Conservation (phyloP, 2,113 vertebrate genomes). For the Pangasianodon gigas region DNA sequence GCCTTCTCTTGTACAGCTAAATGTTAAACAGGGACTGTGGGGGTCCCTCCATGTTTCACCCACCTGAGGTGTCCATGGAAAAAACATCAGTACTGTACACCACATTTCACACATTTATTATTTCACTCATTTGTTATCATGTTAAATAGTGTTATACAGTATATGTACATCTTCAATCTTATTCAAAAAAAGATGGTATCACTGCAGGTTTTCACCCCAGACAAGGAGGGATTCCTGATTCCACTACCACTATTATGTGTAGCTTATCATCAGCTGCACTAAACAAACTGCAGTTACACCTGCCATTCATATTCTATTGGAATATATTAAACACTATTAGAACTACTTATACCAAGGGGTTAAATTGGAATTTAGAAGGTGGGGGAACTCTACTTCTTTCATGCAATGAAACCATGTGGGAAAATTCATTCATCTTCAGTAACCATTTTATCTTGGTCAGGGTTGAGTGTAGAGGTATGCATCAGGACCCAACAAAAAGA, state of each 20-base stretch:
- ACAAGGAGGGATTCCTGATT: too few relatives aligned
- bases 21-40: not conserved
- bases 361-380: not conserved
- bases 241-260: not conserved
- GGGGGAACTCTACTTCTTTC: not conserved
- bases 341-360: not conserved
- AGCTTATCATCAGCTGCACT: not conserved
- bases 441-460: not conserved
- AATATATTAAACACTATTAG: not conserved
- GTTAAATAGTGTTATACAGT: too few relatives aligned
- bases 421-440: not conserved
- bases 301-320: not conserved
- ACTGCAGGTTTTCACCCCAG: too few relatives aligned
- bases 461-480: too few relatives aligned
- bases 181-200: too few relatives aligned
- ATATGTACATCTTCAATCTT: too few relatives aligned
- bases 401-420: not conserved
- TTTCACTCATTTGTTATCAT: not conserved
- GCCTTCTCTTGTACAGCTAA: not conserved
- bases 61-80: not conserved
- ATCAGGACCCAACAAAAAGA: too few relatives aligned
- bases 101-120: not conserved
- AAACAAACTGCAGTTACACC: not conserved
- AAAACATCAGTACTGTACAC: not conserved
- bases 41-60: slow-evolving; percentile 7